Base-by-base conservation (phyloP, 2,888 invertebrate species). In the Platycnemis pennipes region DNA sequence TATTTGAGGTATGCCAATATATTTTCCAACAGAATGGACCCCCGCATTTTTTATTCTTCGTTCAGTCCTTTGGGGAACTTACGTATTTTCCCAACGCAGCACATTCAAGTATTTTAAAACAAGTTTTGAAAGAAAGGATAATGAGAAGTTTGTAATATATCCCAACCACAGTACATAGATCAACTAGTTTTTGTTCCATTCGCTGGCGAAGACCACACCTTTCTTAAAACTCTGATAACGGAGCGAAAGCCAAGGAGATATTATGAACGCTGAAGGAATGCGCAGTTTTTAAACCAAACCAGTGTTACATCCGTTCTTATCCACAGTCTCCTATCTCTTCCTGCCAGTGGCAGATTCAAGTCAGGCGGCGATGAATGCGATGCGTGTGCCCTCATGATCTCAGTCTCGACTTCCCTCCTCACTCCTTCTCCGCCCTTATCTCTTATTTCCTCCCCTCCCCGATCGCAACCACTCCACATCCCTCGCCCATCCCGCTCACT, bases 281-380 rank as follows among this genome's bases (percentile, higher is more conserved):
- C 63, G 63, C 63, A 63, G 63, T 63, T 63, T 63, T 63, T 63
- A 63, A 63, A 63, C 63, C 63, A 26, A 19, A 63, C 63, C 63
- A 63, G 26, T 19, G 63, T 26, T 63, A 63, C 63, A 63, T 63
- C 63, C 63, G 63, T 63, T 63, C 63, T 63, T 63, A 63, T 63
- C 63, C 63, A 26, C 63, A 5, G 22, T 5, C 46, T 13, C 19
- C 26, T 63, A 63, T 63, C 63, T 63, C 63, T 63, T 63, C 63
- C 63, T 56, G 56, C 56, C 56, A 56, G 56, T 22, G 26, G n/a
- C 63, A 63, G 63, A 63, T 63, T 63, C 63, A 63, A 63, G 63
- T 63, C 63, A 63, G 63, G 63, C 63, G 63, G 63, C 63, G 63
- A 63, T 63, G 63, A 63, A 63, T 63, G 63, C 63, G 63, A 63